Conservation (phyloP, 1,140 invertebrate species). For the Drosophila pseudoobscura region DNA sequence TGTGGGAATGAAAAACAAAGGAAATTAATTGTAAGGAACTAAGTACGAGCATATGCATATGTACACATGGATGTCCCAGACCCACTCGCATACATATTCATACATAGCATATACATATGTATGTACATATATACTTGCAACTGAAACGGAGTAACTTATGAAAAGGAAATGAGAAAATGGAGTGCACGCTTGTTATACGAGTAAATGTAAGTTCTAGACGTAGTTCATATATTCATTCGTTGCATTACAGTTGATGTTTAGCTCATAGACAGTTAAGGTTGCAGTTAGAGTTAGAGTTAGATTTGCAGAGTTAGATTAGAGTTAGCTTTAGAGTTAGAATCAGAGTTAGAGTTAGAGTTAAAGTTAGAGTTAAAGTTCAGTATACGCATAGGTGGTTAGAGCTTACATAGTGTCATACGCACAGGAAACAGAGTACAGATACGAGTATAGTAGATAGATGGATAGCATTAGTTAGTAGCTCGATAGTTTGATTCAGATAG, state of each 20-base stretch:
- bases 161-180: slow-evolving; percentile 46
- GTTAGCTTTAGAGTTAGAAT: slow-evolving; percentile 41
- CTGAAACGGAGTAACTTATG: slow-evolving; percentile 22
- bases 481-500: slow-evolving; percentile 19
- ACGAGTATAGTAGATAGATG: slow-evolving; percentile 47
- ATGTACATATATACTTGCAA: not conserved
- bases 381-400: slow-evolving; percentile 13
- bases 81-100: too few relatives aligned
- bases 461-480: slow-evolving; percentile 47
- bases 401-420: slow-evolving; percentile 43
- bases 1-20: slow-evolving; percentile 14
- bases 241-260: slow-evolving; percentile 39
- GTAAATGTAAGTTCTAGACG: slow-evolving; percentile 12
- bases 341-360: slow-evolving; percentile 21
- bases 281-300: slow-evolving; percentile 43
- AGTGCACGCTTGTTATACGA: slow-evolving; percentile 42
- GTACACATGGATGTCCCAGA: not conserved
- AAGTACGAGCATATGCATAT: slow-evolving; percentile 2
- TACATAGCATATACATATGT: not conserved
- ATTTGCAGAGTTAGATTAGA: slow-evolving; percentile 47
- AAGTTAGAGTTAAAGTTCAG: slow-evolving; percentile 19
- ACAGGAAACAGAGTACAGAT: slow-evolving; percentile 67
- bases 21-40: slow-evolving; percentile 11
- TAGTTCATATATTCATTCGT: slow-evolving; percentile 50
- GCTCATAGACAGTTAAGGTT: slow-evolving; percentile 32